Conservation (phyloP, 2,113 vertebrate genomes). For the Phocoena sinus region DNA sequence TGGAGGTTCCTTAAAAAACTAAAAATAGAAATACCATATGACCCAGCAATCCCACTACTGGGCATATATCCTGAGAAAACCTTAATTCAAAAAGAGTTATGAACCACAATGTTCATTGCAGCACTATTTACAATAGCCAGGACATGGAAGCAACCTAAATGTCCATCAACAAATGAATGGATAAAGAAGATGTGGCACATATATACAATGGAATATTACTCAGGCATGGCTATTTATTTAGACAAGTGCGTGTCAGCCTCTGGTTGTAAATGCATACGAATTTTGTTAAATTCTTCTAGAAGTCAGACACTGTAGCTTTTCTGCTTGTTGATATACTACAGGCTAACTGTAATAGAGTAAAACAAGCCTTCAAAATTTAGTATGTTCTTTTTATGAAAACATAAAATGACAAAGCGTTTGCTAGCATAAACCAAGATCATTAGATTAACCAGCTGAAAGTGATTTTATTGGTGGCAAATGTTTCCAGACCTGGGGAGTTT, state of each 20-base stretch:
- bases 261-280: not conserved
- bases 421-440: not conserved
- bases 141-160: too few relatives aligned
- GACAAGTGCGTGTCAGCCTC: constrained; percentile 2
- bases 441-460: not conserved
- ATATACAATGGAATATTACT: too few relatives aligned
- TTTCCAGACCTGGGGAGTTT: not conserved
- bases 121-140: too few relatives aligned
- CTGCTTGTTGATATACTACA: not conserved
- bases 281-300: constrained; percentile 16
- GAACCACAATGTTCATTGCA: too few relatives aligned
- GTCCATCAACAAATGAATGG: too few relatives aligned
- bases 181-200: too few relatives aligned
- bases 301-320: not conserved
- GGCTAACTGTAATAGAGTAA: not conserved
- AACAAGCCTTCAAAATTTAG: not conserved
- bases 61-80: too few relatives aligned
- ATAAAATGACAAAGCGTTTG: constrained; percentile 12
- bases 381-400: not conserved
- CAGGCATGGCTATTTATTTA: constrained; percentile 18
- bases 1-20: too few relatives aligned
- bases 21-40: too few relatives aligned
- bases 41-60: too few relatives aligned
- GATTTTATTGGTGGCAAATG: not conserved
- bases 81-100: too few relatives aligned